A percentile compares a stretch with the other conserved stretches of the same genome.
phyloP scores from a whole-genome alignment of 2,888 invertebrate species.

The Melanotus villosus region DNA sequence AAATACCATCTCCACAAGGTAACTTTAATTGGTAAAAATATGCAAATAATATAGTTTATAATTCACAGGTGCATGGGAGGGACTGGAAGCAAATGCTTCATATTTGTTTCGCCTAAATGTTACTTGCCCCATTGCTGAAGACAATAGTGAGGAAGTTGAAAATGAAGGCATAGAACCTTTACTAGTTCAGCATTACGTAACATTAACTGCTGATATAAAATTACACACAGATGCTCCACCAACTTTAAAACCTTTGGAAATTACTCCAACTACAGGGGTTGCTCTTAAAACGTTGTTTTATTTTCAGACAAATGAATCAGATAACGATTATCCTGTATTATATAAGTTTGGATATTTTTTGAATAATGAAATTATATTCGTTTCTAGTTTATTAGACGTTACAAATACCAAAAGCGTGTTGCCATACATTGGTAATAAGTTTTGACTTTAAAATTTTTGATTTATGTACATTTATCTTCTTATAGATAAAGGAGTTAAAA shows the following conservation, averaged over 20 bases:
- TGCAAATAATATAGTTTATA: not conserved
- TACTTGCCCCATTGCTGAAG: conserved; percentile 18
- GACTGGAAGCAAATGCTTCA: conserved; percentile 16
- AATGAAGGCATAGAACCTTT: conserved; percentile 11
- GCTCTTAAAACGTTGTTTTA: conserved; percentile 34
- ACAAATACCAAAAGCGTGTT: conserved; percentile 18
- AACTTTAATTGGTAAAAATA: not conserved
- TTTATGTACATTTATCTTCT: too few species aligned
- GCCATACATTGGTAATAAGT: conserved; percentile 37
- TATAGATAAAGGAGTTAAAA: conserved; percentile 34
- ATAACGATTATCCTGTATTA: conserved; percentile 16
- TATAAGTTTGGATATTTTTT: conserved; percentile 39
- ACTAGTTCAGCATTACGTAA: not conserved
- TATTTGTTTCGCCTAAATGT: conserved; percentile 39
- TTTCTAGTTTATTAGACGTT: conserved; percentile 18
- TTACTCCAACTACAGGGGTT: conserved; percentile 18
- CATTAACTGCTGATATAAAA: conserved; percentile 22
- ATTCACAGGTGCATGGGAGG: conserved; percentile 31
- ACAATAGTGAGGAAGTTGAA: not conserved
- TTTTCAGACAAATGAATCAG: conserved; percentile 14
- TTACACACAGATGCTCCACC: conserved; percentile 21
- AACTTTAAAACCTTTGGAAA: not conserved
- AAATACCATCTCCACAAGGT: conserved; percentile 29
- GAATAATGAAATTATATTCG: conserved; percentile 27
- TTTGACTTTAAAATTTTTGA: not conserved